Evolutionary conservation across 2,797 vertebrate species (phyloP).

Genomic region (Perodicticus potto): DNA sequence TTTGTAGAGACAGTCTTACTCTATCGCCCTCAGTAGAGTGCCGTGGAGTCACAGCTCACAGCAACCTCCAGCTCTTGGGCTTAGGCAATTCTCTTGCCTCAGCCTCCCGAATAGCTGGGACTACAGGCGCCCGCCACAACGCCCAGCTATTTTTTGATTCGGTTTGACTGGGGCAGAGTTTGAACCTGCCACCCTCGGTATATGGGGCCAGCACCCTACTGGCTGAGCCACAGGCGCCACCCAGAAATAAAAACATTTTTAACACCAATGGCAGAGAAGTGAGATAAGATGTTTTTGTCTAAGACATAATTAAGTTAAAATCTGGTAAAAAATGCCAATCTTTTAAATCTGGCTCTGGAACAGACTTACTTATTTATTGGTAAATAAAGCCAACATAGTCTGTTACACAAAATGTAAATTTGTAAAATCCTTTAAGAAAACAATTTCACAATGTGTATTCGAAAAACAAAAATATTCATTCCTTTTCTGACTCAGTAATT

Average conservation of each 20-base stretch:
- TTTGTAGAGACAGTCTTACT: no score
- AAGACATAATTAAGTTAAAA: constrained; percentile 61
- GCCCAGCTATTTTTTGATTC: no score
- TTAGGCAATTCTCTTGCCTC: no score
- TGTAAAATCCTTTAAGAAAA: constrained; percentile 47
- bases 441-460: constrained; percentile 39
- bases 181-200: no score
- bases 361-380: constrained; percentile 3
- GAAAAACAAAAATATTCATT: constrained; percentile 51
- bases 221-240: no score
- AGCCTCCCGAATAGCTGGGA: no score
- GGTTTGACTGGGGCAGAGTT: no score
- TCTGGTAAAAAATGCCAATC: constrained; percentile 44
- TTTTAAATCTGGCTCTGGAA: constrained; percentile 52
- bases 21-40: no score
- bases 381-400: constrained; percentile 39
- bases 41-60: no score
- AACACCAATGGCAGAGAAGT: constrained; percentile 35
- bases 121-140: no score
- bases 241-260: constrained; percentile 23
- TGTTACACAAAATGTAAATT: constrained; percentile 40
- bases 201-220: no score
- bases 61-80: no score
- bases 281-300: constrained; percentile 10
- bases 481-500: constrained; percentile 52